A percentile compares a stretch with the other conserved stretches of the same genome.
These are phyloP conservation scores for Danaus plexippus DNA, from an alignment of 1,140 invertebrate species.

Conservation along the genomic window DNA sequence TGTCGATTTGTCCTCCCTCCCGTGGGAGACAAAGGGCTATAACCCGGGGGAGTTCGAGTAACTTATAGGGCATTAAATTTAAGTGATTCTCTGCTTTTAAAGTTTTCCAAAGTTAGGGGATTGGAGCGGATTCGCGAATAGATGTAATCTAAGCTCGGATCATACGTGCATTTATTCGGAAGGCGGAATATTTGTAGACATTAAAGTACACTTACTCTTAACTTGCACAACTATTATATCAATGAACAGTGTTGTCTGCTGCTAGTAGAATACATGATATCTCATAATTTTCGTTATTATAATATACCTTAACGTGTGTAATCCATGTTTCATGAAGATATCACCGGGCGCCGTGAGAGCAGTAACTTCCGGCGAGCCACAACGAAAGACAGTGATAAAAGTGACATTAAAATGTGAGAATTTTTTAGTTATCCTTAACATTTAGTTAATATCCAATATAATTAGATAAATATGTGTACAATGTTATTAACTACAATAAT, in stretches of 20 bases:
- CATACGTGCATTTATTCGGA: no score
- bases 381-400: conserved; percentile 64
- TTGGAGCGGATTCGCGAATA: conserved; percentile 18
- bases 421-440: conserved; percentile 44
- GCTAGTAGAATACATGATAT: no score
- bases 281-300: no score
- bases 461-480: conserved; percentile 55
- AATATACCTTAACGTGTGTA: no score
- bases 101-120: conserved; percentile 38
- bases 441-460: conserved; percentile 45
- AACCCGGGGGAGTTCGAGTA: conserved; percentile 35
- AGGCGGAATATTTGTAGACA: no score
- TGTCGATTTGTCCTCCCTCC: conserved; percentile 41
- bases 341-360: conserved; percentile 64
- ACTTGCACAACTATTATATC: no score
- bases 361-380: conserved; percentile 55
- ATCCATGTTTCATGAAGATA: conserved; percentile 38
- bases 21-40: conserved; percentile 47
- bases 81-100: conserved; percentile 62
- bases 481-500: conserved; percentile 27
- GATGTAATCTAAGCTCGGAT: no score
- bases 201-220: no score
- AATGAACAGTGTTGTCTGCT: no score
- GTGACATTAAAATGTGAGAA: conserved; percentile 52
- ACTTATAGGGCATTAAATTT: conserved; percentile 64